Evolutionary conservation across 2,797 vertebrate species (phyloP).

Genomic region (Tinamus major): DNA sequence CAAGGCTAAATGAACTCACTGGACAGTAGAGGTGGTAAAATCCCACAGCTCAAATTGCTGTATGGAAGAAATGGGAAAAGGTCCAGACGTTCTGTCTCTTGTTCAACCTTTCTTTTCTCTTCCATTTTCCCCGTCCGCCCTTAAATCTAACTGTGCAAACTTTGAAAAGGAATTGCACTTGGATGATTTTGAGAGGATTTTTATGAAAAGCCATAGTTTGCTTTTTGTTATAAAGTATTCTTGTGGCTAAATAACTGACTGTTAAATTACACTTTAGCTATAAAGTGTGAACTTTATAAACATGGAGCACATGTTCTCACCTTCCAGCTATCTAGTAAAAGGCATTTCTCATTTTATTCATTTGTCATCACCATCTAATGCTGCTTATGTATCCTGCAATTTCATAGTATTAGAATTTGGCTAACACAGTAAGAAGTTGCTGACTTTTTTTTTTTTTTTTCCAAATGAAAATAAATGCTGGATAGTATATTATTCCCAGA

Average conservation of each 20-base stretch:
- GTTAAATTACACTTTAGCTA: neutral
- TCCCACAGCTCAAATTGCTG: neutral
- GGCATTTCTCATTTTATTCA: too few species aligned
- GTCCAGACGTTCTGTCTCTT: neutral
- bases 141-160: neutral
- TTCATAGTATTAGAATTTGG: constrained; percentile 8
- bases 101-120: neutral
- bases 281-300: neutral
- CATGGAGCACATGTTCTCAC: neutral
- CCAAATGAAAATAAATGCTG: constrained; percentile 27
- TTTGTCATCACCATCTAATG: too few species aligned
- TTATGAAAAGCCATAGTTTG: neutral
- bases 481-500: neutral
- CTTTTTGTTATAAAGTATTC: neutral
- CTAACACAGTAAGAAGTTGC: neutral
- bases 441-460: constrained; percentile 35
- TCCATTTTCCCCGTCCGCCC: neutral
- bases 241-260: neutral
- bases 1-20: neutral
- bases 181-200: neutral
- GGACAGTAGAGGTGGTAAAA: neutral
- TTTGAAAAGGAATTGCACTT: neutral
- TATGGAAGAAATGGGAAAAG: neutral
- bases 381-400: too few species aligned
- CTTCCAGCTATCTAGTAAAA: neutral